Evolutionary conservation across 2,888 invertebrate genomes (phyloP).

Genomic region (Lypha dubia): DNA sequence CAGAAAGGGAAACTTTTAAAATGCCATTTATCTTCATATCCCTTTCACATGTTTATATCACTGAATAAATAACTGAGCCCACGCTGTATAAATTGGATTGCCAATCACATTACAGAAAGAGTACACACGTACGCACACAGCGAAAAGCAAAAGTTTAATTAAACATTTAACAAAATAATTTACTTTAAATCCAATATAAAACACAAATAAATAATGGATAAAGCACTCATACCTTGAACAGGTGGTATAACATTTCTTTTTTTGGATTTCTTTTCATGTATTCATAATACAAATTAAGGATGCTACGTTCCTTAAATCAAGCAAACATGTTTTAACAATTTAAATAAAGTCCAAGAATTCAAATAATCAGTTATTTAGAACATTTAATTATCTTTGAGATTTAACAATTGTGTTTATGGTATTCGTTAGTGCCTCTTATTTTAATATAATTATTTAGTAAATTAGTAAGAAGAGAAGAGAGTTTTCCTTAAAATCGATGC

Average conservation of each 20-base stretch:
- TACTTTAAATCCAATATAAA: slow-evolving; percentile 6
- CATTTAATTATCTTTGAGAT: too few relatives aligned
- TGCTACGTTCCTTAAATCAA: not conserved
- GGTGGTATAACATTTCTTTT: not conserved
- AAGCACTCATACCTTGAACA: not conserved
- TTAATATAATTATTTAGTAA: too few relatives aligned
- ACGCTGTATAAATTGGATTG: not conserved
- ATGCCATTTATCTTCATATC: not conserved
- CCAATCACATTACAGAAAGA: not conserved
- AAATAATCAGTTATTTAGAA: not conserved
- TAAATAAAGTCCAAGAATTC: not conserved
- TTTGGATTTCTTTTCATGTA: not conserved
- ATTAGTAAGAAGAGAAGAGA: too few relatives aligned
- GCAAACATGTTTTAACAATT: not conserved
- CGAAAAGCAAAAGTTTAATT: slow-evolving; percentile 23
- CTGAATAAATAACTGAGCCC: not conserved
- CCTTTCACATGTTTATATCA: not conserved
- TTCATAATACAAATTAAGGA: not conserved
- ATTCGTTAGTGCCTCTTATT: too few relatives aligned
- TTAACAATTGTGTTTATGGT: too few relatives aligned
- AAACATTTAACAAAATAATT: slow-evolving; percentile 37
- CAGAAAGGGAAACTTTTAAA: not conserved
- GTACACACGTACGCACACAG: slow-evolving; percentile 21
- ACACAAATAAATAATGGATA: not conserved
- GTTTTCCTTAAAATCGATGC: too few relatives aligned